Conservation (phyloP, 1,140 invertebrate species). For the Drosophila neocordata region DNA sequence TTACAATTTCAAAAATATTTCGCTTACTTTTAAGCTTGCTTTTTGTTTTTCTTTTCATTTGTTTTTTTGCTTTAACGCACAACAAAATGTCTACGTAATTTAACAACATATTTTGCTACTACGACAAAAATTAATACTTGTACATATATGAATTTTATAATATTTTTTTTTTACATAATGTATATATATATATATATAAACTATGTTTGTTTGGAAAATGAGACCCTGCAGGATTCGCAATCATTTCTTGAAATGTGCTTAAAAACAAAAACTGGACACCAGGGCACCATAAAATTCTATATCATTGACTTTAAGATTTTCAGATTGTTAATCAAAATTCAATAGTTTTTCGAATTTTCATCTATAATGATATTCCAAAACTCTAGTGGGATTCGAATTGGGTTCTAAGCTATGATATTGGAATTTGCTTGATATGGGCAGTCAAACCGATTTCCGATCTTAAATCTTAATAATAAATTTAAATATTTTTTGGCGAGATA, state of each 20-base stretch:
- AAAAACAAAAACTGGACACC: background rate
- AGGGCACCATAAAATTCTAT: background rate
- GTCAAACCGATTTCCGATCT: background rate
- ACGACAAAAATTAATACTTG: constrained; percentile 44
- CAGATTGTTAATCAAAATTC: background rate
- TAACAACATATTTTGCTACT: constrained; percentile 56
- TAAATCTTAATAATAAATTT: background rate
- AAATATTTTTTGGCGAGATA: background rate
- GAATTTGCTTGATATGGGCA: too few relatives aligned
- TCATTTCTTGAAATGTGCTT: background rate
- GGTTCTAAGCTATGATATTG: background rate
- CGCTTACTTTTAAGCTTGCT: constrained; percentile 21
- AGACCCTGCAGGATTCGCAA: background rate
- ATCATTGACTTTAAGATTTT: background rate
- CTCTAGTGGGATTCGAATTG: background rate
- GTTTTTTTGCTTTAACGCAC: constrained; percentile 36
- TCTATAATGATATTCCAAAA: background rate
- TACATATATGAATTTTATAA: constrained; percentile 25
- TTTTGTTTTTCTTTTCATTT: constrained; percentile 18
- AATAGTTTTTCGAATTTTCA: background rate
- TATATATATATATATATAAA: background rate
- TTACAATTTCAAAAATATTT: constrained; percentile 74
- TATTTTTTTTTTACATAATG: background rate
- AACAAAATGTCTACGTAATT: constrained; percentile 63
- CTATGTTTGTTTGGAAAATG: background rate